Evolutionary conservation across 2,113 vertebrate species (phyloP), one percentile per base, ranked within the genome.

Genomic region (Rhinolophus sinicus): DNA sequence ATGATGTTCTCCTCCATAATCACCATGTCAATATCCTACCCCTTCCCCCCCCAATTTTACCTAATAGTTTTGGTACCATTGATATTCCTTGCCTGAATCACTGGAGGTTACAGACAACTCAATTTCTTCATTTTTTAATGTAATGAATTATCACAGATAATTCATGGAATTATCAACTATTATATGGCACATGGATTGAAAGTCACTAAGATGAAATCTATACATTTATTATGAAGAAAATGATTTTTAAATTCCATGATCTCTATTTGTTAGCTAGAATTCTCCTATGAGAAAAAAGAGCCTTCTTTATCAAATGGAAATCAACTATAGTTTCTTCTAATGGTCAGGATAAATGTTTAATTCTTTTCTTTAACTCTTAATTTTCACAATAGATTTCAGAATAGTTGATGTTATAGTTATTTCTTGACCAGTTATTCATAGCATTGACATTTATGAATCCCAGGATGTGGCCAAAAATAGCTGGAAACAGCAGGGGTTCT

Each of bases 341-440:
- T 81, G 72, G 50, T 35, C 5, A 95, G 30, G 40, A 38, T 87
- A 60, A 69, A 52, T 77, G 22, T 56, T 93, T 72, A 72, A n/a
- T 60, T 78, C 6, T 87, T 95, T 86, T 5, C 14, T 56, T 96
- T 83, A 81, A 62, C 22, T 44, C 19, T 22, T 14, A 81, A 12
- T 78, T 93, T 94, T 75, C 62, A 69, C 26, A 84, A 65, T 73
- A 93, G 1, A 65, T 85, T 96, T 86, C 50, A 72, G 35, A 84
- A 90, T 44, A 60, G 85, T 40, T 0, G 67, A 33, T 62, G 5
- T 64, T 40, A 15, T 26, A 92, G 60, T 56, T 11, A 81, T 16
- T 88, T 91, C 22, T 52, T 56, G 56, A 72, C 6, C 80, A 84
- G 40, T 50, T 75, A 70, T 56, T 64, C 11, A 28, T 26, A 88